Base-by-base conservation (phyloP, 2,113 vertebrate genomes). In the Nothoprocta pentlandii region DNA sequence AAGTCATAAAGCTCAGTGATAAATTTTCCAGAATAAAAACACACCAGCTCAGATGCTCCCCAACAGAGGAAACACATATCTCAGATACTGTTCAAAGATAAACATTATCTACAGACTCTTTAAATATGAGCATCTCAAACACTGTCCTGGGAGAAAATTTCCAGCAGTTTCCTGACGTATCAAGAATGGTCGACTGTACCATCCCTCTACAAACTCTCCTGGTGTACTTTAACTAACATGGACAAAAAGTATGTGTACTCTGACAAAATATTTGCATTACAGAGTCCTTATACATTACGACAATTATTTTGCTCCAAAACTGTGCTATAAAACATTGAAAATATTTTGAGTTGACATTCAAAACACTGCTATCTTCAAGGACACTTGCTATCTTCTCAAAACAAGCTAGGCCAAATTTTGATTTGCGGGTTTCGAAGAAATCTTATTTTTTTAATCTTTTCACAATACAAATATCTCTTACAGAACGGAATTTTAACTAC, bases 1-100 rank as follows among this genome's bases (percentile, higher is more conserved):
- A 88, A 87, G 25, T 62, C 53, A 39, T 22, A 28, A 89, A 86
- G 58, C 51, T 88, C 71, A 75, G 88, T 28, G 16, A 58, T 69
- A 23, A 39, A 75, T 87, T 49, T 89, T 80, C 85, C 80, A 88
- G 78, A 73, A 68, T 39, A 73, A 79, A 41, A 94, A n/a, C 85
- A 42, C 41, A 94, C 9, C 12, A 81, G 25, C 53, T 68, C 70
- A 63, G 63, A 44, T 12, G 21, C 32, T 59, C 47, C 39, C 15
- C 23, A 66, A 46, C 15, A 93, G 42, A 85, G 12, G 13, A 89
- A 89, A 58, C 30, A 34, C 47, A 20, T 23, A 39, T 41, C 53
- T 81, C 58, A 6, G 66, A 63, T 6, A 25, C 20, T 51, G 49
- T 16, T 69, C 44, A 25, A 91, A 78, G 10, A 22, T 20, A 47